Evolutionary conservation across 92 coral and sea anemone species (phyloP).

Genomic region (Diadumene lineata): DNA sequence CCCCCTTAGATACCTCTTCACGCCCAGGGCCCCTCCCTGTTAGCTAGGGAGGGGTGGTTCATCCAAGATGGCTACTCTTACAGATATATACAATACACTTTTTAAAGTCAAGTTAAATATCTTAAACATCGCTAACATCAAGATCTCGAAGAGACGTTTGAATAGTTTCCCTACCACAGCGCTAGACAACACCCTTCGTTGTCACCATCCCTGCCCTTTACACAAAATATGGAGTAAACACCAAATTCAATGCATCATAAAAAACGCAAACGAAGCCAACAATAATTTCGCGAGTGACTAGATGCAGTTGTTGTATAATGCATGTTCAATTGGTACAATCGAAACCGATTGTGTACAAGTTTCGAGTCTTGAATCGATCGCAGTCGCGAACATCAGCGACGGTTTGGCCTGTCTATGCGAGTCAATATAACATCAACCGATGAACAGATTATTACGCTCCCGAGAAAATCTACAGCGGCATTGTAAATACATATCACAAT

Average conservation of each 20-base stretch:
- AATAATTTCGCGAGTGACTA: neutral
- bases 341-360: slow-evolving; percentile 21
- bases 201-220: slow-evolving; percentile 27
- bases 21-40: slow-evolving; percentile 37
- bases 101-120: slow-evolving; percentile 11
- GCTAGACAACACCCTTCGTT: slow-evolving; percentile 33
- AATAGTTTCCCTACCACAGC: neutral
- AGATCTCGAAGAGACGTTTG: neutral
- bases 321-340: slow-evolving; percentile 4
- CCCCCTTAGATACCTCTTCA: neutral
- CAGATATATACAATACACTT: neutral
- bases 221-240: slow-evolving; percentile 2
- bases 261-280: neutral
- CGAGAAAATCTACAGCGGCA: too few species aligned
- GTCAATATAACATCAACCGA: neutral
- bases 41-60: slow-evolving; percentile 22
- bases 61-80: neutral
- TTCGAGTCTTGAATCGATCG: slow-evolving; percentile 19
- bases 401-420: neutral
- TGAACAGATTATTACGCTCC: neutral
- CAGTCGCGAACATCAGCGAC: slow-evolving; percentile 14
- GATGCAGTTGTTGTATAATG: neutral
- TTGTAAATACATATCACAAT: too few species aligned
- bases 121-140: neutral
- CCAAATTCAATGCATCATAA: neutral